These are phyloP conservation scores for Valencia hispanica DNA, from an alignment of 2,797 vertebrate genomes.

Conservation along the genomic window DNA sequence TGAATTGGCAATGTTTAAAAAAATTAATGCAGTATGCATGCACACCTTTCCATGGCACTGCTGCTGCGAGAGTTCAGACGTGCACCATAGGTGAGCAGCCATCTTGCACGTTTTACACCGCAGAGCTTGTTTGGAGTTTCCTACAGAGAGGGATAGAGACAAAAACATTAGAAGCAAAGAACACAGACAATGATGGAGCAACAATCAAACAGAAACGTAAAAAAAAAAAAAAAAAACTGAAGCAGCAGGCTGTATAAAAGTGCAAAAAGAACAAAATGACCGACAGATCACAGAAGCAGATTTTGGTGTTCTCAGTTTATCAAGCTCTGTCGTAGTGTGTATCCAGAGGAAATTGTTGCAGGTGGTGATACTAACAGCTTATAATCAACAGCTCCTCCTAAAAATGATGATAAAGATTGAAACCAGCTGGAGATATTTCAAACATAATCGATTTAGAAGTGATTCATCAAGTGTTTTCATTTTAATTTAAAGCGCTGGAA, in stretches of 20 bases:
- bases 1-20: background rate
- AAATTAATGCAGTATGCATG: background rate
- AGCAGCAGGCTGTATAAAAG: conserved; percentile 1
- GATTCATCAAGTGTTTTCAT: conserved; percentile 30
- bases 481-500: conserved; percentile 18
- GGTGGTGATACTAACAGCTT: conserved; percentile 37
- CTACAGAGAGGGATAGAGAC: conserved; percentile 67
- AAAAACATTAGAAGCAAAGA: conserved; percentile 27
- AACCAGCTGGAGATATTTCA: conserved; percentile 63
- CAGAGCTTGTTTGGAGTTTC: conserved; percentile 92
- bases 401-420: conserved; percentile 44
- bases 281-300: conserved; percentile 22
- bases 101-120: conserved; percentile 92
- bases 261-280: conserved; percentile 28
- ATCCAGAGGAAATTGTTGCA: conserved; percentile 11
- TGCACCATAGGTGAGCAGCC: conserved; percentile 92
- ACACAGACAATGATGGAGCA: background rate
- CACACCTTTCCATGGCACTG: conserved; percentile 87
- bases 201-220: conserved; percentile 17
- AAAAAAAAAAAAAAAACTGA: background rate
- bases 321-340: conserved; percentile 28
- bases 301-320: conserved; percentile 42
- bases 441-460: conserved; percentile 49
- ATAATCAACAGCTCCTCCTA: conserved; percentile 56
- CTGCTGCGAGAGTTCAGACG: conserved; percentile 89